Percentiles rank a stretch among this genome's conserved stretches.
phyloP scores from a whole-genome alignment of 2,113 vertebrate species.

The Damaliscus lunatus region DNA sequence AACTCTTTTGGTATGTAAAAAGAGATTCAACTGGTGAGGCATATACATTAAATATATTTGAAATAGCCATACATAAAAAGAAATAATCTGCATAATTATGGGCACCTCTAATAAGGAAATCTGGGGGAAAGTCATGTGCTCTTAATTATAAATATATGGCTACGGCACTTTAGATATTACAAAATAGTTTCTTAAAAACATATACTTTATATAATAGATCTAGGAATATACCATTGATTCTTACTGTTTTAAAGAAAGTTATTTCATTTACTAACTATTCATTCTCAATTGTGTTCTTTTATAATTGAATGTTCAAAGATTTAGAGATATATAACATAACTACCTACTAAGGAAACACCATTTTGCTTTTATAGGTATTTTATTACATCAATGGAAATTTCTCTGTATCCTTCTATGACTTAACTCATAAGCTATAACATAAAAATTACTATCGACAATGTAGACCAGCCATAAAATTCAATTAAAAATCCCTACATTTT shows the following conservation, averaged over 20 bases:
- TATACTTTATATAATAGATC: neutral
- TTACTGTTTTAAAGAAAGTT: neutral
- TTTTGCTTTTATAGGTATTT: conserved; percentile 77
- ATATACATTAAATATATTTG: neutral
- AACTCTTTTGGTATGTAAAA: neutral
- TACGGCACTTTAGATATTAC: neutral
- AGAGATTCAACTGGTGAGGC: neutral
- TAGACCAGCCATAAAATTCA: conserved; percentile 76
- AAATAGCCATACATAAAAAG: neutral
- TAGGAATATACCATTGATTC: neutral
- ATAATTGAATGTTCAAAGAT: conserved; percentile 51
- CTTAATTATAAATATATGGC: neutral
- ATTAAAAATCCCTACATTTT: conserved; percentile 75
- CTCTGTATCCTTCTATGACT: conserved; percentile 60
- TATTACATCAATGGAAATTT: conserved; percentile 73
- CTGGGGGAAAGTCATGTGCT: neutral
- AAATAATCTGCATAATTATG: neutral
- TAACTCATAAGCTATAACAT: conserved; percentile 69
- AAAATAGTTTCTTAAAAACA: neutral
- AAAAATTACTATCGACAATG: conserved; percentile 73
- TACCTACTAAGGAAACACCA: conserved; percentile 55
- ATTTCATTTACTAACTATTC: conserved; percentile 48
- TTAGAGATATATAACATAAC: conserved; percentile 53
- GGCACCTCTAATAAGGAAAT: neutral
- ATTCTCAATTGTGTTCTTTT: conserved; percentile 28